These are phyloP conservation scores for Rhagophthalmus giganteus DNA, from an alignment of 2,888 invertebrate species.

Conservation along the genomic window DNA sequence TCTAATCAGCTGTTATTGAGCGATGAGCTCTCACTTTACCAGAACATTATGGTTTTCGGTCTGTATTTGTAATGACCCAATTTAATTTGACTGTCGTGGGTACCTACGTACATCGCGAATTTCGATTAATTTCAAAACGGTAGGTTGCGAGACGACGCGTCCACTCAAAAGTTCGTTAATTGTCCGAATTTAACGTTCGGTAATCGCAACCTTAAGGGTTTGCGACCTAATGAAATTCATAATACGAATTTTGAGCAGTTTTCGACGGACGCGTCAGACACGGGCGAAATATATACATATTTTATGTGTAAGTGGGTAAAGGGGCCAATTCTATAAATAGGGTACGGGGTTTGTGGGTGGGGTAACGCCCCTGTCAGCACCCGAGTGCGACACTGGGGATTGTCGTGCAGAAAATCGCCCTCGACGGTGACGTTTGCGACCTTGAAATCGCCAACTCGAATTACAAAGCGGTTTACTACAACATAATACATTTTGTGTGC, in stretches of 20 bases:
- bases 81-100: too few relatives aligned
- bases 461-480: not conserved
- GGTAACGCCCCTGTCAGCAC: constrained; percentile 23
- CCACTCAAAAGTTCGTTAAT: not conserved
- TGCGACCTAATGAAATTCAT: too few relatives aligned
- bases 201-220: not conserved
- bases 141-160: too few relatives aligned
- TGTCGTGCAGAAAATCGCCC: constrained; percentile 24
- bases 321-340: constrained; percentile 23
- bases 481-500: constrained; percentile 12
- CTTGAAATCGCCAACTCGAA: constrained; percentile 13
- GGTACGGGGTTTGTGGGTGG: constrained; percentile 23
- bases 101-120: too few relatives aligned
- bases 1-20: constrained; percentile 43
- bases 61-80: constrained; percentile 9
- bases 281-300: not conserved
- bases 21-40: constrained; percentile 34
- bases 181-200: not conserved
- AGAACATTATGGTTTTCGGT: constrained; percentile 27
- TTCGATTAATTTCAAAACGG: too few relatives aligned
- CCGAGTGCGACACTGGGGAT: constrained; percentile 18
- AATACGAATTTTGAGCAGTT: too few relatives aligned
- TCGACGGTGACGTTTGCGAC: constrained; percentile 13
- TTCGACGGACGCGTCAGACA: too few relatives aligned
- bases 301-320: constrained; percentile 16